Evolutionary conservation across 2,113 vertebrate species (phyloP).

Genomic region (Gasterosteus aculeatus): DNA sequence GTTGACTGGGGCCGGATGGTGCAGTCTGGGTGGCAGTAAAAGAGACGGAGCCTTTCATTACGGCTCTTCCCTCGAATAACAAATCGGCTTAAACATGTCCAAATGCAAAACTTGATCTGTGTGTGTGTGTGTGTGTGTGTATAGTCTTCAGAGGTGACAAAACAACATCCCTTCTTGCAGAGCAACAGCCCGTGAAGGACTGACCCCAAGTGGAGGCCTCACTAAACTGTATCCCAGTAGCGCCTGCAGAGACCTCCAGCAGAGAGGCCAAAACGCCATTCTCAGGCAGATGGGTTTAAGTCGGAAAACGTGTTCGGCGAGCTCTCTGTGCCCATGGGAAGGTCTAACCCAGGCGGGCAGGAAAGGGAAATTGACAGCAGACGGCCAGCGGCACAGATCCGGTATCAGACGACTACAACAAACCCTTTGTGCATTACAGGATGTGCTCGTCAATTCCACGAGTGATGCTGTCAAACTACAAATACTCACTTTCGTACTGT

Average conservation of each 20-base stretch:
- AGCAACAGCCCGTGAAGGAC: constrained; percentile 31
- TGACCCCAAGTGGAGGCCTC: constrained; percentile 36
- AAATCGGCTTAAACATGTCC: neutral
- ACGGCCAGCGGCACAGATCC: constrained; percentile 47
- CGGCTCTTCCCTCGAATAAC: neutral
- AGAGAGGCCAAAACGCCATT: constrained; percentile 25
- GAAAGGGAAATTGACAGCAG: constrained; percentile 70
- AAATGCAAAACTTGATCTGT: neutral
- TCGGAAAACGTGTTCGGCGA: constrained; percentile 46
- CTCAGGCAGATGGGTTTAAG: constrained; percentile 45
- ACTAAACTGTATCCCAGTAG: constrained; percentile 49
- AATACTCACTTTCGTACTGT: constrained; percentile 15
- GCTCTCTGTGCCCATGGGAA: constrained; percentile 38
- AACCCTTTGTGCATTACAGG: constrained; percentile 51
- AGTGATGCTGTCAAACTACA: constrained; percentile 19
- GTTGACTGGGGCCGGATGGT: constrained; percentile 17
- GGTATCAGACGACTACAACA: constrained; percentile 62
- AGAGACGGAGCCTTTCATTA: constrained; percentile 4
- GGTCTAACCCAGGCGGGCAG: constrained; percentile 41
- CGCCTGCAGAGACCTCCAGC: constrained; percentile 12
- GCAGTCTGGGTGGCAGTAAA: constrained; percentile 19
- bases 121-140: neutral
- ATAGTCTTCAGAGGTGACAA: constrained; percentile 17
- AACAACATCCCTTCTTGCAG: constrained; percentile 30
- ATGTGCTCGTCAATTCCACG: constrained; percentile 49